phyloP scores from a whole-genome alignment of 92 coral and sea anemone species.

The Epizoanthus stellaris region DNA sequence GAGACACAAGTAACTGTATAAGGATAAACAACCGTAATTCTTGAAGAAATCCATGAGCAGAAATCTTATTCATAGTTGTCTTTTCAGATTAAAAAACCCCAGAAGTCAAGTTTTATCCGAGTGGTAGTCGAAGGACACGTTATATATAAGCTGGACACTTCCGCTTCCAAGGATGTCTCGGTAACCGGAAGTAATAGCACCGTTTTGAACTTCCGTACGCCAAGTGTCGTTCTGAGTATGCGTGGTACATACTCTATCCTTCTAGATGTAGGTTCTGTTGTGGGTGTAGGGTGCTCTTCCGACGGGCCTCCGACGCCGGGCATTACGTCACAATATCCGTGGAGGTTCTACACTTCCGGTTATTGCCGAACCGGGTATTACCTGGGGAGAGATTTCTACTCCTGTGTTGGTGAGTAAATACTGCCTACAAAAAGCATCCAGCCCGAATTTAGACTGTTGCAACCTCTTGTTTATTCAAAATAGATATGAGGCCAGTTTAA shows the following conservation, averaged over 20 bases:
- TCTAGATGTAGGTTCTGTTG: constrained; percentile 67
- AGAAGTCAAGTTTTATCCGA: constrained; percentile 48
- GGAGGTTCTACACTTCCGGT: constrained; percentile 48
- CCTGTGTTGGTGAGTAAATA: neutral
- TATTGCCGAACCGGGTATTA: constrained; percentile 41
- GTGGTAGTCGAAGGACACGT: constrained; percentile 14
- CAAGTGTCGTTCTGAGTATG: constrained; percentile 58
- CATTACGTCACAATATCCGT: constrained; percentile 11
- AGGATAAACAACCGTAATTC: too few relatives aligned
- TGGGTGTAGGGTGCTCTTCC: constrained; percentile 61
- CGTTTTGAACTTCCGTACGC: constrained; percentile 43
- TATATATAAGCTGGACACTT: constrained; percentile 56
- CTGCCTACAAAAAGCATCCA: too few relatives aligned
- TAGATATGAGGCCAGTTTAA: too few relatives aligned
- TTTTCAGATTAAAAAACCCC: constrained; percentile 58
- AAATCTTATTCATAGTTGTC: too few relatives aligned
- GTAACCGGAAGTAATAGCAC: constrained; percentile 41
- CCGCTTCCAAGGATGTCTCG: constrained; percentile 19
- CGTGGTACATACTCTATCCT: constrained; percentile 55
- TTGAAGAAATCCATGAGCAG: too few relatives aligned
- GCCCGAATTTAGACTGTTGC: too few relatives aligned
- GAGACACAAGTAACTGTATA: too few relatives aligned
- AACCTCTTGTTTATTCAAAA: too few relatives aligned
- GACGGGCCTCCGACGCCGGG: constrained; percentile 74
- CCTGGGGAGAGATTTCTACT: neutral